A percentile compares a stretch with the other conserved stretches of the same genome.
phyloP scores from a whole-genome alignment of 2,888 invertebrate species.

The Geophilus truncorum region DNA sequence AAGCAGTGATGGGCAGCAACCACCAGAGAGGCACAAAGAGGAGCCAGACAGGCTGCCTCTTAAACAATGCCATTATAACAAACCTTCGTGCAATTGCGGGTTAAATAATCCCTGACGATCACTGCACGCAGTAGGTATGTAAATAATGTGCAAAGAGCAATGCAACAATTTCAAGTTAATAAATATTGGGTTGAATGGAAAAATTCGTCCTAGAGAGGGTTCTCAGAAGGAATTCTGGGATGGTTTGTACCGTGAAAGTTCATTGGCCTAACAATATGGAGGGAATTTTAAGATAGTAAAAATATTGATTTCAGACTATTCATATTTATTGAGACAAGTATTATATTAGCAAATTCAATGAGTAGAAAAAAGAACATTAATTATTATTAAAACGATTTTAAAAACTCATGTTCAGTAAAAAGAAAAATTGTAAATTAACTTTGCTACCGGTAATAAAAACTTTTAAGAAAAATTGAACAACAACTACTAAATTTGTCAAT shows the following conservation, averaged over 20 bases:
- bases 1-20: background rate
- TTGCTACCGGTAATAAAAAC: too few species aligned
- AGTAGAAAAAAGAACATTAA: too few species aligned
- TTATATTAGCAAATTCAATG: too few species aligned
- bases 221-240: background rate
- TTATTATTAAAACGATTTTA: too few species aligned
- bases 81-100: background rate
- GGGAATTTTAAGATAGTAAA: background rate
- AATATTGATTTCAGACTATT: background rate
- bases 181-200: background rate
- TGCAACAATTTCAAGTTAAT: background rate
- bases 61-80: background rate
- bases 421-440: too few species aligned
- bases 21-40: background rate
- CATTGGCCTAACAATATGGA: background rate
- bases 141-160: background rate
- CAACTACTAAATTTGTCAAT: too few species aligned
- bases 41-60: background rate
- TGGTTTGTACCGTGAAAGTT: background rate
- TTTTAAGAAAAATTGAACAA: too few species aligned
- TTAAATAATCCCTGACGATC: background rate
- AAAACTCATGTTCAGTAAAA: too few species aligned
- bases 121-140: background rate
- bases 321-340: too few species aligned
- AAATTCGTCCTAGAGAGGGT: background rate